Evolutionary conservation across 1,140 invertebrate species (phyloP).

Genomic region (Drosophila equinoxialis): DNA sequence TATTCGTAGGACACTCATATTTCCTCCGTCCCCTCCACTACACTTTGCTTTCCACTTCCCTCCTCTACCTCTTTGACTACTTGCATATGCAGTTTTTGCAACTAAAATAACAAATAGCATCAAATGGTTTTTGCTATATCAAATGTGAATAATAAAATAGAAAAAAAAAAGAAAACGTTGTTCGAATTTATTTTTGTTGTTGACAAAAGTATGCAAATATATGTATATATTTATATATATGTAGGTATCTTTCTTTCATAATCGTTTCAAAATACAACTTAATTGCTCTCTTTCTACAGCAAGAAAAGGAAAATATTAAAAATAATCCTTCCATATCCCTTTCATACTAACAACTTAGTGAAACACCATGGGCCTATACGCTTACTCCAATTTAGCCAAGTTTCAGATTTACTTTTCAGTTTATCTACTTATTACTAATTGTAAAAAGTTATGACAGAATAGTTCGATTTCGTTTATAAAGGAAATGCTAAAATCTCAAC

Average conservation of each 20-base stretch:
- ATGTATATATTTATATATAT: background rate
- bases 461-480: too few species aligned
- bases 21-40: background rate
- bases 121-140: conserved; percentile 8
- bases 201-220: background rate
- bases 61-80: conserved; percentile 20
- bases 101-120: conserved; percentile 20
- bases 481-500: too few species aligned
- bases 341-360: too few species aligned
- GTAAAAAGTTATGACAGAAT: too few species aligned
- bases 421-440: too few species aligned
- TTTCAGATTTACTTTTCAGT: too few species aligned
- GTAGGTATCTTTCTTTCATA: conserved; percentile 12
- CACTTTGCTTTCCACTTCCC: background rate
- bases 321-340: background rate
- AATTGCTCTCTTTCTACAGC: conserved; percentile 36
- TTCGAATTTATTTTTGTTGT: conserved; percentile 9
- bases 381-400: too few species aligned
- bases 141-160: background rate
- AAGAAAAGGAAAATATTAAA: conserved; percentile 2
- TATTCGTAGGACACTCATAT: conserved; percentile 14
- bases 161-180: background rate
- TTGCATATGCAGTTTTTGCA: conserved; percentile 12
- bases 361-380: too few species aligned
- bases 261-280: conserved; percentile 38